Evolutionary conservation across 2,113 vertebrate species (phyloP).

Genomic region (Alligator sinensis): DNA sequence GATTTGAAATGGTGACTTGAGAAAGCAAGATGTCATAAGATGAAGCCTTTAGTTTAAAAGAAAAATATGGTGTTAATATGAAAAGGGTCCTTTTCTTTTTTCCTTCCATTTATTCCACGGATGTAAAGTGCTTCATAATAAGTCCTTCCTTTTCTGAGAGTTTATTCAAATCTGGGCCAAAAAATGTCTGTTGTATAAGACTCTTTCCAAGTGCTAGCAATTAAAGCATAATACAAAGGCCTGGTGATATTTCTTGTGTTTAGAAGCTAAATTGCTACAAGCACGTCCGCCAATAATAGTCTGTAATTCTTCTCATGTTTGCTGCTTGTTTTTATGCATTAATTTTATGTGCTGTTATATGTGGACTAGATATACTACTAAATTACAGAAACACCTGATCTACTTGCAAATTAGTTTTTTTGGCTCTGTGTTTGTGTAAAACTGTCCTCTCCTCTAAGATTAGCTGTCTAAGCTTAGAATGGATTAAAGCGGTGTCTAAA

Average conservation of each 20-base stretch:
- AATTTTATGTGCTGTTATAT: background rate
- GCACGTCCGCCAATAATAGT: background rate
- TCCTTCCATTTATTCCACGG: background rate
- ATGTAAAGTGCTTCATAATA: background rate
- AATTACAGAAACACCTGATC: background rate
- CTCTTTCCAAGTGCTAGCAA: background rate
- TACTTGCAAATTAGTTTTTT: background rate
- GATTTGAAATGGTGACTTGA: background rate
- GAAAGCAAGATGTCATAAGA: slow-evolving; percentile 27
- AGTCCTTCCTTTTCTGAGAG: background rate
- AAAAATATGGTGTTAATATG: background rate
- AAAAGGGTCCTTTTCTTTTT: background rate
- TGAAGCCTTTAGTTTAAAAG: background rate
- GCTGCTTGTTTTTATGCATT: background rate
- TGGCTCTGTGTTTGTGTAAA: background rate
- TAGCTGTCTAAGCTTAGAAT: background rate
- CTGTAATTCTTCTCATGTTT: background rate
- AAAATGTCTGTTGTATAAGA: background rate
- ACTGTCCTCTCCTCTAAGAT: background rate
- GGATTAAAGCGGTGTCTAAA: background rate
- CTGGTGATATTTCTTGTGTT: background rate
- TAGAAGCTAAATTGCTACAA: background rate
- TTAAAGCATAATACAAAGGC: background rate
- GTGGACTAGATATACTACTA: background rate
- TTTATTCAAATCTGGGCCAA: background rate